Percentiles rank a stretch among this genome's conserved stretches.
Conservation (phyloP, 1,140 invertebrate genomes). For the Drosophila serrata region DNA sequence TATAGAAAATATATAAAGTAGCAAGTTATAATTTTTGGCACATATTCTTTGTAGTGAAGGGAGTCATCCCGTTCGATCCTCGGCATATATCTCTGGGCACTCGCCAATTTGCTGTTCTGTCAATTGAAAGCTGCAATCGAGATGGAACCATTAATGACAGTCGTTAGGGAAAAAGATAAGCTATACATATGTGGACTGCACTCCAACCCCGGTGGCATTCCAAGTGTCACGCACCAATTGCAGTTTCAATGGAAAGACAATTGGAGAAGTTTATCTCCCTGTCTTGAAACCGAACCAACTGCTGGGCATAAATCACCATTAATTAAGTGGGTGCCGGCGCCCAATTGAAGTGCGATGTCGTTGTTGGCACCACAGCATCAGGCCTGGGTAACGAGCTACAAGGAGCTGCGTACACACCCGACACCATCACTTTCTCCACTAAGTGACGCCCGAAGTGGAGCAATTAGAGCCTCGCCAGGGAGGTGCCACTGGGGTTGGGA, state of each 20-base stretch:
- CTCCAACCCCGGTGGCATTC: slow-evolving; percentile 21
- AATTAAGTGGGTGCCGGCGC: slow-evolving; percentile 62
- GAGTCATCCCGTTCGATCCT: slow-evolving; percentile 19
- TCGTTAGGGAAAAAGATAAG: slow-evolving; percentile 8
- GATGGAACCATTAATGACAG: slow-evolving; percentile 1
- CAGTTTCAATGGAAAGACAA: slow-evolving; percentile 58
- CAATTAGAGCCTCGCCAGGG: slow-evolving; percentile 23
- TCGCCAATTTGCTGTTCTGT: slow-evolving; percentile 19
- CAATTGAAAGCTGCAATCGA: slow-evolving; percentile 26
- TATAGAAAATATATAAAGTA: slow-evolving; percentile 58
- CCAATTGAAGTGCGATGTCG: slow-evolving; percentile 66
- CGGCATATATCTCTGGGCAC: slow-evolving; percentile 7
- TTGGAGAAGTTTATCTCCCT: slow-evolving; percentile 51
- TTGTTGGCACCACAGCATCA: slow-evolving; percentile 55
- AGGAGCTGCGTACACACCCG: slow-evolving; percentile 17
- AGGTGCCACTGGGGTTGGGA: background rate
- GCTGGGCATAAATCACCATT: slow-evolving; percentile 73
- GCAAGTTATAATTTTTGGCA: slow-evolving; percentile 65
- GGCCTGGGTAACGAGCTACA: slow-evolving; percentile 27
- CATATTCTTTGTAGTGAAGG: slow-evolving; percentile 37
- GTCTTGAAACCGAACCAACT: slow-evolving; percentile 34
- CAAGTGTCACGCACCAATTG: slow-evolving; percentile 40
- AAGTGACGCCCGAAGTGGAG: slow-evolving; percentile 38
- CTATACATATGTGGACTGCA: background rate
- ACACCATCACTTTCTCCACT: slow-evolving; percentile 31